phyloP scores from a whole-genome alignment of 2,113 vertebrate genomes.

The Prunella himalayana region DNA sequence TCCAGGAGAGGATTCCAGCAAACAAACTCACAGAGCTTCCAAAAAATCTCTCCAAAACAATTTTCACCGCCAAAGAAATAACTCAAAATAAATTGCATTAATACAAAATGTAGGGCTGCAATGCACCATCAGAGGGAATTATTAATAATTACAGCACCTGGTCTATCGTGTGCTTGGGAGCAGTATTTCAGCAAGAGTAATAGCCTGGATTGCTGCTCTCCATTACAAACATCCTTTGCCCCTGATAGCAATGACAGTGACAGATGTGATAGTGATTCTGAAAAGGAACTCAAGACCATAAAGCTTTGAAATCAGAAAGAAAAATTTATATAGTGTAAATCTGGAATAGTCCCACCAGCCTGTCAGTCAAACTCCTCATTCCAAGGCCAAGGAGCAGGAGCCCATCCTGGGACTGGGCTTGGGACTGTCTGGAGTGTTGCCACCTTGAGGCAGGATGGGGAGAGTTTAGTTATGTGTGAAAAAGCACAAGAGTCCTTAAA shows the following conservation, averaged over 20 bases:
- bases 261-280: conserved; percentile 9
- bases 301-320: conserved; percentile 6
- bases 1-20: conserved; percentile 53
- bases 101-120: not conserved
- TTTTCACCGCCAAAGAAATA: not conserved
- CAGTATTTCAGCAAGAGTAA: conserved; percentile 31
- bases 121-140: conserved; percentile 11
- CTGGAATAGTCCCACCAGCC: not conserved
- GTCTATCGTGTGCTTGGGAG: not conserved
- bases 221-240: conserved; percentile 17
- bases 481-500: not conserved
- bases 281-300: not conserved
- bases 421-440: not conserved
- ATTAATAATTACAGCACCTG: conserved; percentile 46
- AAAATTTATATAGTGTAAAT: not conserved
- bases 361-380: not conserved
- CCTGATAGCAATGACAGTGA: conserved; percentile 14
- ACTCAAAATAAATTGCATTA: conserved; percentile 2
- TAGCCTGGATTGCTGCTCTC: not conserved
- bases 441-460: conserved; percentile 9
- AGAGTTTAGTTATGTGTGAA: not conserved
- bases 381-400: not conserved
- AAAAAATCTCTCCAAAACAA: conserved; percentile 13
- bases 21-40: not conserved
- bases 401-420: not conserved